Conservation (phyloP, 2,888 invertebrate species). For the Drosophila maculinotata region DNA sequence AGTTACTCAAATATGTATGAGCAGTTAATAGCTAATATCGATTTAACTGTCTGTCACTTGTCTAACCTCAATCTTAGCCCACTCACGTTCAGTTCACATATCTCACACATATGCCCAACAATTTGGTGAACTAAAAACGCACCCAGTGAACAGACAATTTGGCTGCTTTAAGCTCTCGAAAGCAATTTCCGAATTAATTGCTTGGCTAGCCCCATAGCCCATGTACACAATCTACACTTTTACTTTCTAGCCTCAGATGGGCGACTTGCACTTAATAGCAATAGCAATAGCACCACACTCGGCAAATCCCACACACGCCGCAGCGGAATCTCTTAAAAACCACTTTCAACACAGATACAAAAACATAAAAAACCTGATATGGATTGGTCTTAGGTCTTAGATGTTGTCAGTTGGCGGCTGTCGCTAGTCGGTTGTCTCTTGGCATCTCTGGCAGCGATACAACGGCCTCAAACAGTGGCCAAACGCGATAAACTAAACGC, state of each 20-base stretch:
- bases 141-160: conserved; percentile 35
- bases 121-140: conserved; percentile 37
- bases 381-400: conserved; percentile 56
- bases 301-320: conserved; percentile 63
- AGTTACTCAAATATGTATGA: background rate
- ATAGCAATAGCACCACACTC: conserved; percentile 28
- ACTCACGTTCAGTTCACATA: conserved; percentile 25
- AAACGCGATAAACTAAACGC: conserved; percentile 69
- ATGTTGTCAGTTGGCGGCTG: conserved; percentile 51
- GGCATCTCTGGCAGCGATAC: conserved; percentile 45
- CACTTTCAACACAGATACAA: conserved; percentile 39
- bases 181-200: conserved; percentile 64
- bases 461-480: conserved; percentile 62
- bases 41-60: conserved; percentile 18
- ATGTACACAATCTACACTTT: conserved; percentile 57
- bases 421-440: conserved; percentile 40
- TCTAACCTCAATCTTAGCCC: conserved; percentile 20
- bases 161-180: conserved; percentile 33
- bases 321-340: conserved; percentile 44
- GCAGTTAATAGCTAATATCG: conserved; percentile 16
- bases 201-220: conserved; percentile 51
- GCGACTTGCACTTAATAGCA: conserved; percentile 50
- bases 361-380: conserved; percentile 57
- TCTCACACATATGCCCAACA: background rate
- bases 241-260: conserved; percentile 53